Evolutionary conservation across 2,797 vertebrate species (phyloP).

Genomic region (Triplophysa bombifrons): DNA sequence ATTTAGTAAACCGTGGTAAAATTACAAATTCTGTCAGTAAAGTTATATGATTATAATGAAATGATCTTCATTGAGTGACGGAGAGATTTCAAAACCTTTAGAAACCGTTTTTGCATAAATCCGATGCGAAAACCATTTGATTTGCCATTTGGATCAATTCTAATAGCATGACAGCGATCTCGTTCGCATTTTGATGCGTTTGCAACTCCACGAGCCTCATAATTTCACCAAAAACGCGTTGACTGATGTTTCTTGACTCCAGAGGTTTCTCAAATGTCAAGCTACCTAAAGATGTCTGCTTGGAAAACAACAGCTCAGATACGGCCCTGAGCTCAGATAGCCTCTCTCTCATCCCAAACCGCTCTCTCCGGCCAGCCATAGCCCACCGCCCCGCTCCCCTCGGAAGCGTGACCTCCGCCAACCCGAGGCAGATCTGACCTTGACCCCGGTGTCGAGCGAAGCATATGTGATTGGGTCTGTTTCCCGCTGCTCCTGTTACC

Average conservation of each 20-base stretch:
- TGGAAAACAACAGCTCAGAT: background rate
- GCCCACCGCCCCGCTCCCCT: background rate
- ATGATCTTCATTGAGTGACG: background rate
- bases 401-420: conserved; percentile 20
- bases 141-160: conserved; percentile 40
- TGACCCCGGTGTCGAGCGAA: conserved; percentile 54
- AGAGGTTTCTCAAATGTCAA: conserved; percentile 49
- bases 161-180: conserved; percentile 18
- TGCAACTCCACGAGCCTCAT: conserved; percentile 14
- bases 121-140: conserved; percentile 15
- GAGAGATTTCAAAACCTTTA: background rate
- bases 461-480: conserved; percentile 54
- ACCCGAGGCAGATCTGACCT: conserved; percentile 51
- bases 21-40: too few species aligned
- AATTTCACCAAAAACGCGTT: conserved; percentile 29
- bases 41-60: background rate
- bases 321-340: conserved; percentile 21
- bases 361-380: background rate
- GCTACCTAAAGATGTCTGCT: conserved; percentile 4
- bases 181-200: conserved; percentile 6
- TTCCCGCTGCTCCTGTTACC: conserved; percentile 49
- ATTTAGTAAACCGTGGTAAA: too few species aligned
- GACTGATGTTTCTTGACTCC: conserved; percentile 45
- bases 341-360: background rate
- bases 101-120: background rate